A percentile compares a stretch with the other conserved stretches of the same genome.
Conservation (phyloP, 1,140 invertebrate species). For the Whitmania pigra region DNA sequence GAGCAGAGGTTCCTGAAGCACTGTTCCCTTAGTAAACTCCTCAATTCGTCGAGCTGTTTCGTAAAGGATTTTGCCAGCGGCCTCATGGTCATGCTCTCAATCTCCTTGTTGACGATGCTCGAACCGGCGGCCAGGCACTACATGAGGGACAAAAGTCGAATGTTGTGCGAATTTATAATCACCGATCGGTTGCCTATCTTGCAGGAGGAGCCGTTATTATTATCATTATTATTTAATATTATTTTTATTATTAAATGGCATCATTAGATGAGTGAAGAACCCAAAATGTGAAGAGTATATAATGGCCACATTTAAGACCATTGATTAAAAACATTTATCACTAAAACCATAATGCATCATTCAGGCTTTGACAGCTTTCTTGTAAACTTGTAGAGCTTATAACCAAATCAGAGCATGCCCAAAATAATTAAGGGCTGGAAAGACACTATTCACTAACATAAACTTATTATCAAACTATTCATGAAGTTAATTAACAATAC, state of each 20-base stretch:
- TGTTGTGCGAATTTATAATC: no score
- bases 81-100: slow-evolving; percentile 87
- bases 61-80: slow-evolving; percentile 87
- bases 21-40: slow-evolving; percentile 72
- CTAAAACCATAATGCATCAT: not conserved
- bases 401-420: no score
- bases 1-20: slow-evolving; percentile 47
- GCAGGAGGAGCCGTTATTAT: no score
- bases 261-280: not conserved
- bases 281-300: not conserved
- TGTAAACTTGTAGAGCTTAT: no score
- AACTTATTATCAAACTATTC: no score
- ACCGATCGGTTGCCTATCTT: no score
- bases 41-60: slow-evolving; percentile 78
- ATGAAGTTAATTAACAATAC: no score
- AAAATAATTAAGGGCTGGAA: no score
- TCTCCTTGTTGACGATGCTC: slow-evolving; percentile 89
- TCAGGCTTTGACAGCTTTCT: no score
- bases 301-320: not conserved
- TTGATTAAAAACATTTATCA: slow-evolving; percentile 2
- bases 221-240: no score
- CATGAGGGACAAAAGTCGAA: slow-evolving; percentile 1
- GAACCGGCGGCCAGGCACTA: slow-evolving; percentile 54
- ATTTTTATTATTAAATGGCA: no score
- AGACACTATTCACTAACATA: no score